Conservation (phyloP, 1,140 invertebrate genomes). For the Polyergus mexicanus region DNA sequence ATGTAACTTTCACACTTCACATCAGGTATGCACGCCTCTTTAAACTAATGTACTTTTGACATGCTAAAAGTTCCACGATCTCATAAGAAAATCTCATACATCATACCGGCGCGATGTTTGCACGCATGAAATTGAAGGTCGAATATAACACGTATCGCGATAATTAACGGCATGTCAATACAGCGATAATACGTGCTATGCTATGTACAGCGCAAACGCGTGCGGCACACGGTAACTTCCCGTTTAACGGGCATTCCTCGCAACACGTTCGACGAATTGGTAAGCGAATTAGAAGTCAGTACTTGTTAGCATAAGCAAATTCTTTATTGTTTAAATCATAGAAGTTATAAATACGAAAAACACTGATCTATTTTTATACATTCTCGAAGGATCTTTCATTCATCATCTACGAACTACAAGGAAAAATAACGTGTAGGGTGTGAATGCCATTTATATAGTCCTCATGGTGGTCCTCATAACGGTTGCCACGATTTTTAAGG, state of each 20-base stretch:
- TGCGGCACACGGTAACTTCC: not conserved
- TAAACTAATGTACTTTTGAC: not conserved
- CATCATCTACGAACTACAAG: not conserved
- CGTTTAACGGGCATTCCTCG: slow-evolving; percentile 6
- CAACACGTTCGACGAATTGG: slow-evolving; percentile 6
- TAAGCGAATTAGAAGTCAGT: slow-evolving; percentile 21
- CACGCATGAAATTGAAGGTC: slow-evolving; percentile 45
- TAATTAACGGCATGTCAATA: slow-evolving; percentile 62
- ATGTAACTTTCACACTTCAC: slow-evolving; percentile 21
- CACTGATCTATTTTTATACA: not conserved
- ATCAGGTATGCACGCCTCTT: slow-evolving; percentile 32
- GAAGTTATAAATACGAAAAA: not conserved
- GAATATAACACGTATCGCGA: slow-evolving; percentile 40
- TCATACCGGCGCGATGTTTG: not conserved
- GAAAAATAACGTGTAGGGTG: not conserved
- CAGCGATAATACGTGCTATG: slow-evolving; percentile 27
- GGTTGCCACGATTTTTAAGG: no score
- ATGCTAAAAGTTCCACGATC: not conserved
- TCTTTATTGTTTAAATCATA: not conserved
- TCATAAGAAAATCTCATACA: slow-evolving; percentile 3
- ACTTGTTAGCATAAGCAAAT: not conserved
- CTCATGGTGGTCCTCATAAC: no score
- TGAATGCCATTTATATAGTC: not conserved
- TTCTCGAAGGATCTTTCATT: not conserved
- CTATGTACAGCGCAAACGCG: not conserved